Evolutionary conservation across 2,797 vertebrate genomes (phyloP).

Genomic region (Typhlichthys eigenmanni): DNA sequence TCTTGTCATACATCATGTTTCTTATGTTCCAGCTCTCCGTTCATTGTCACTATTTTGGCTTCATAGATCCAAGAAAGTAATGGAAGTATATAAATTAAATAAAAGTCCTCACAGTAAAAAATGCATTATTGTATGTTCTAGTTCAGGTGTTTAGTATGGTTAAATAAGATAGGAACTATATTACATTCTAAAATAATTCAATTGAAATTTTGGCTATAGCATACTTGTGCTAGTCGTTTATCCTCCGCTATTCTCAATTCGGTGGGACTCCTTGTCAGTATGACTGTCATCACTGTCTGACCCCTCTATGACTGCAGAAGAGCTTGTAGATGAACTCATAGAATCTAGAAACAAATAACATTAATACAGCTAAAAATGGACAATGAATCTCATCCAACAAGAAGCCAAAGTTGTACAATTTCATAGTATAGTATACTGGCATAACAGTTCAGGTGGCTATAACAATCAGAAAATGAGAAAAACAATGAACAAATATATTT

Average conservation of each 20-base stretch:
- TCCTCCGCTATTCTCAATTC: slow-evolving; percentile 7
- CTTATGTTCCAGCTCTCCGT: no score
- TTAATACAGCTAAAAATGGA: background rate
- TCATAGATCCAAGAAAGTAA: no score
- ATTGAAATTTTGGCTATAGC: background rate
- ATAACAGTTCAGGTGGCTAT: slow-evolving; percentile 1
- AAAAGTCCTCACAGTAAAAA: no score
- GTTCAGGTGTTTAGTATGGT: no score
- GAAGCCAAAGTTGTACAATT: background rate
- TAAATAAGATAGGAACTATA: background rate
- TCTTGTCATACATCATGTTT: no score
- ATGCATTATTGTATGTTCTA: no score
- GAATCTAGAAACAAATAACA: slow-evolving; percentile 10
- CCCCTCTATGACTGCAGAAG: slow-evolving; percentile 22
- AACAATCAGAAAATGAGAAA: no score
- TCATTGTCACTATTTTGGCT: no score
- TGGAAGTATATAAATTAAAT: no score
- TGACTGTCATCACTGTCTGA: slow-evolving; percentile 14
- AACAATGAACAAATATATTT: no score
- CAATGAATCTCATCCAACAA: background rate
- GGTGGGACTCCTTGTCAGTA: slow-evolving; percentile 10
- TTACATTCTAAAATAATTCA: background rate
- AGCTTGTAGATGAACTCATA: slow-evolving; percentile 15
- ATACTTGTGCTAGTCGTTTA: slow-evolving; percentile 16
- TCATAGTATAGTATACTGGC: slow-evolving; percentile 7